Conservation (phyloP, 2,797 vertebrate genomes). For the Hybognathus amarus region DNA sequence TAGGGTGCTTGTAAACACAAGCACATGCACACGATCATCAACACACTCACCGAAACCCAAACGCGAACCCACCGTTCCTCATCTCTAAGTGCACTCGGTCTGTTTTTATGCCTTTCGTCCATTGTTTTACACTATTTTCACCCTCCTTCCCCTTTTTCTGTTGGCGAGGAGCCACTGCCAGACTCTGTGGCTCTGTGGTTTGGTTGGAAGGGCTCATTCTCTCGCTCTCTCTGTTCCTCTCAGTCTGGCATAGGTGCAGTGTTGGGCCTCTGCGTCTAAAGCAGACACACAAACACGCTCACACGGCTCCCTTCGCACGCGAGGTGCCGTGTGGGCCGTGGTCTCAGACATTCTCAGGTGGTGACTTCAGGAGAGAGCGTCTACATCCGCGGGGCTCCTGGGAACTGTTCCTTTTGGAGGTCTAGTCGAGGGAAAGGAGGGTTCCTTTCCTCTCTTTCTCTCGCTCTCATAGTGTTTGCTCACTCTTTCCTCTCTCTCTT, state of each 20-base stretch:
- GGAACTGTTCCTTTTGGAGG: conserved; percentile 57
- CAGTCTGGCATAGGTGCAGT: conserved; percentile 43
- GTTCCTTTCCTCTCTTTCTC: neutral
- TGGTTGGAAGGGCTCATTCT: conserved; percentile 42
- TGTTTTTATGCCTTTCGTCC: conserved; percentile 36
- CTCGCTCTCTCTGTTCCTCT: conserved; percentile 28
- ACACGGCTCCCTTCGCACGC: conserved; percentile 60
- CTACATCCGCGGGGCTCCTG: conserved; percentile 29
- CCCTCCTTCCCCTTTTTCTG: conserved; percentile 17
- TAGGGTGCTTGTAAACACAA: conserved; percentile 30
- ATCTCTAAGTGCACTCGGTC: neutral
- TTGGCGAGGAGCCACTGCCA: conserved; percentile 43
- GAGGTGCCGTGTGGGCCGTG: conserved; percentile 58
- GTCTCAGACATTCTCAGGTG: conserved; percentile 69
- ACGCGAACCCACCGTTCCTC: conserved; percentile 1
- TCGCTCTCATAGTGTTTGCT: neutral
- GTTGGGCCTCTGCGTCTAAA: conserved; percentile 34
- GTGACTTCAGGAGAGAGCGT: conserved; percentile 63
- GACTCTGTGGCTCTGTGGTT: conserved; percentile 48
- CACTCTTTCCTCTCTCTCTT: conserved; percentile 10
- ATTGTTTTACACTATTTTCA: conserved; percentile 31
- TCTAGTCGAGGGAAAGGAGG: conserved; percentile 36
- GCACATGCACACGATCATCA: conserved; percentile 28
- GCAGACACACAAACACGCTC: conserved; percentile 49
- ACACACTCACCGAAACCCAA: conserved; percentile 25